Conservation (phyloP, 2,888 invertebrate genomes). For the Neocrepidodera transversa region DNA sequence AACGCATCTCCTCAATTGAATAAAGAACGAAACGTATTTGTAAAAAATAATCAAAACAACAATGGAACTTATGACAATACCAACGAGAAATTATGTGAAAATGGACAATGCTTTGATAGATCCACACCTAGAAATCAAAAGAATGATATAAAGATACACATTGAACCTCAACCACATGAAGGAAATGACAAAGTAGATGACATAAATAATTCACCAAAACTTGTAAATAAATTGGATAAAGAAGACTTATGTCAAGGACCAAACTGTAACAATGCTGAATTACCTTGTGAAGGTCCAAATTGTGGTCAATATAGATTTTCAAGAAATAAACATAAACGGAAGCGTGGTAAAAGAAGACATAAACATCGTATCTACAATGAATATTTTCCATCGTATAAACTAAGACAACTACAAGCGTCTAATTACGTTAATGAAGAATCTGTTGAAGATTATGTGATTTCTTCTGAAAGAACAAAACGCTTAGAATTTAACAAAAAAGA, state of each 20-base stretch:
- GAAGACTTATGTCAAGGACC: too few relatives aligned
- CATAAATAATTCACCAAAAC: too few relatives aligned
- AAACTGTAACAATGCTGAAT: too few relatives aligned
- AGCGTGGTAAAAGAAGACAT: conserved; percentile 16
- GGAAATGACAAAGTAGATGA: neutral
- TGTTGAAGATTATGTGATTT: conserved; percentile 4
- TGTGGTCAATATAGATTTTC: neutral
- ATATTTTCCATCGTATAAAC: conserved; percentile 22
- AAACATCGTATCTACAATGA: neutral
- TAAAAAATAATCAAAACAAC: too few relatives aligned
- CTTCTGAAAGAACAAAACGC: conserved; percentile 14
- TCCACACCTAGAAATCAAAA: neutral
- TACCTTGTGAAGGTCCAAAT: neutral
- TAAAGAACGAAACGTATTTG: too few relatives aligned
- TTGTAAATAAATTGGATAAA: too few relatives aligned
- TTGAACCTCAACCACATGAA: neutral
- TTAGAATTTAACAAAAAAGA: conserved; percentile 22
- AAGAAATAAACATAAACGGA: conserved; percentile 26
- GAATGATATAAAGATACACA: neutral
- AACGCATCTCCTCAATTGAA: too few relatives aligned
- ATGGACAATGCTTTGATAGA: neutral
- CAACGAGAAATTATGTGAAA: neutral
- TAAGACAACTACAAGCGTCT: conserved; percentile 34
- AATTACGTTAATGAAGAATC: conserved; percentile 34
- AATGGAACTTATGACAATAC: too few relatives aligned